Evolutionary conservation across 2,113 vertebrate species (phyloP).

Genomic region (Morone saxatilis): DNA sequence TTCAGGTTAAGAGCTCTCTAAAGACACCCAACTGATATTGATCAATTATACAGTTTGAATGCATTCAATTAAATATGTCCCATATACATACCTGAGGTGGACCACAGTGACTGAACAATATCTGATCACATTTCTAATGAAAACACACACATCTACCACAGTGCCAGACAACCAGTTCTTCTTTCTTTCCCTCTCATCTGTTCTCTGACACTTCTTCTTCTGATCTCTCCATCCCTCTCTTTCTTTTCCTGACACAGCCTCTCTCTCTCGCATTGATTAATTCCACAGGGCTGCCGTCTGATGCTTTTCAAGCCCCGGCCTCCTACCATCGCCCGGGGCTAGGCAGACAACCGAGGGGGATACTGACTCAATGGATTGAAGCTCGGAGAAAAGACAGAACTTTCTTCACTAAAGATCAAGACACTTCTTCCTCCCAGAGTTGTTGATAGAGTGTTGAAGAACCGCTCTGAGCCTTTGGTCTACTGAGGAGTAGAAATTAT

Average conservation of each 20-base stretch:
- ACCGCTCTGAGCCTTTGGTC: slow-evolving; percentile 11
- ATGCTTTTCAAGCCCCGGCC: slow-evolving; percentile 64
- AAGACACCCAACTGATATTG: not conserved
- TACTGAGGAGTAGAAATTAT: slow-evolving; percentile 22
- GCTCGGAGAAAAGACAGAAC: slow-evolving; percentile 48
- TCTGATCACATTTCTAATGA: not conserved
- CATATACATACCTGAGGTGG: no score
- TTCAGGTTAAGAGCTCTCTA: not conserved
- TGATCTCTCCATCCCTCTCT: slow-evolving; percentile 56
- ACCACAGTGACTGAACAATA: not conserved
- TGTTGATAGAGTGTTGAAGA: slow-evolving; percentile 41
- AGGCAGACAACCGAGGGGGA: slow-evolving; percentile 51
- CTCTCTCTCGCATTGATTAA: slow-evolving; percentile 70
- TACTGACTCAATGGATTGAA: slow-evolving; percentile 55
- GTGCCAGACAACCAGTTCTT: not conserved
- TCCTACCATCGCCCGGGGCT: slow-evolving; percentile 66
- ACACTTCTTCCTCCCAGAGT: slow-evolving; percentile 46
- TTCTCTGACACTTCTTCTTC: slow-evolving; percentile 38
- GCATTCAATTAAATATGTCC: not conserved
- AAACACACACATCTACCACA: not conserved
- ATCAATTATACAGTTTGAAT: not conserved
- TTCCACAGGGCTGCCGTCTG: slow-evolving; percentile 66
- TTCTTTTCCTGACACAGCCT: slow-evolving; percentile 36
- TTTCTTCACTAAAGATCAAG: slow-evolving; percentile 72
- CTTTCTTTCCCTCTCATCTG: slow-evolving; percentile 29